Evolutionary conservation across 1,140 invertebrate species (phyloP), one percentile per base, ranked within the genome.

Genomic region (Theocolax elegans): DNA sequence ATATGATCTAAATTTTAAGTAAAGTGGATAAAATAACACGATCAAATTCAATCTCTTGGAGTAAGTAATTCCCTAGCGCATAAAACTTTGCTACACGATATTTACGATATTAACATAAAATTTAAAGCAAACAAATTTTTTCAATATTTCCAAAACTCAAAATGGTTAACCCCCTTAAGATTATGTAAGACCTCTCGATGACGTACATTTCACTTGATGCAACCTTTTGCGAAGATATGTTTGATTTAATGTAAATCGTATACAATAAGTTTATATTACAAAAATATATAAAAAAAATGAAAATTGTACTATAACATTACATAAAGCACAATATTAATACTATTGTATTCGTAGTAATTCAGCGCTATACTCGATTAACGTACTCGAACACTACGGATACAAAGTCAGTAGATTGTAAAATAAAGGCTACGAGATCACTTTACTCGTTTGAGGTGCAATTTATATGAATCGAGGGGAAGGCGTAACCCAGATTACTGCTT

Each of bases 391-490:
- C 27, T 12, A 12, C 23, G 1, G n/a, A 51, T 51, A 15, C 23
- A 51, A 13, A 51, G 12, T 38, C 46, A 15, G 56, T 40, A 48
- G 46, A 58, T 67, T 48, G 56, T 23, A 27, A 70, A 56, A 65
- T 67, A 62, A 65, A 67, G 42, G 67, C 54, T 49, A 63, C 27
- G 42, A 70, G 53, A 70, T 70, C 74, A 70, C 74, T n/a, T 38
- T 38, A 3, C 10, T 38, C 15, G 17, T 72, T 72, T 53, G 48
- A 67, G 70, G 72, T 69, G 69, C 72, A 73, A 56, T 53, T 74
- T 66, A 68, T 71, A 73, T 66, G 67, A 75, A 74, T 77, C 58
- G 44, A 74, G n/a, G n/a, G n/a, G 71, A 74, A 71, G 70, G 74
- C 72, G 74, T 76, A 76, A 73, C 67, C 71, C 67, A 77, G n/a